Conservation (phyloP, 2,888 invertebrate species). For the Protula sp. region DNA sequence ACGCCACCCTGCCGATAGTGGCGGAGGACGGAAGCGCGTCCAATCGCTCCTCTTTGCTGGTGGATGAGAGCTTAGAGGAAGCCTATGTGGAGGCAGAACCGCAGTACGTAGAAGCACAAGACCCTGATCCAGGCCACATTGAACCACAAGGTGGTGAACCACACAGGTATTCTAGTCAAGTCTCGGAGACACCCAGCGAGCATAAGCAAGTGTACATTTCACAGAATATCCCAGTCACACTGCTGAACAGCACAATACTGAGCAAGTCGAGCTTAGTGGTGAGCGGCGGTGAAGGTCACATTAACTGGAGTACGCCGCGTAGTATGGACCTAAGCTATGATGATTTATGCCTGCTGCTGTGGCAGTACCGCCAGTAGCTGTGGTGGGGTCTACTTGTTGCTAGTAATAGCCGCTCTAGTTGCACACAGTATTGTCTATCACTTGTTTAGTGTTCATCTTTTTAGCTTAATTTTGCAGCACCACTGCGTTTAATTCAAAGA, state of each 20-base stretch:
- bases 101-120: not conserved
- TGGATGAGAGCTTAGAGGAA: not conserved
- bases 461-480: too few species aligned
- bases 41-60: not conserved
- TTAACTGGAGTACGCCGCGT: constrained; percentile 28
- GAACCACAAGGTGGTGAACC: not conserved
- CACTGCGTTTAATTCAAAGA: too few species aligned
- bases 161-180: not conserved
- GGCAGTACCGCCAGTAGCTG: constrained; percentile 15
- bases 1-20: constrained; percentile 7
- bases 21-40: not conserved
- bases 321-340: constrained; percentile 15
- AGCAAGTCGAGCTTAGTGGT: constrained; percentile 40
- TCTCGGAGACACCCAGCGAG: not conserved
- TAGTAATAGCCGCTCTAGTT: too few species aligned
- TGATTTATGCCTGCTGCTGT: constrained; percentile 22
- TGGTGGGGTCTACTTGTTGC: too few species aligned
- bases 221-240: not conserved
- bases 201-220: not conserved
- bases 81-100: not conserved
- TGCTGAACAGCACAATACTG: not conserved
- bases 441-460: too few species aligned
- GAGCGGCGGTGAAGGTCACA: constrained; percentile 47
- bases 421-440: too few species aligned
- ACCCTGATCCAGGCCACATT: not conserved